Base-by-base conservation (phyloP, 2,797 vertebrate species). In the Moxostoma hubbsi region DNA sequence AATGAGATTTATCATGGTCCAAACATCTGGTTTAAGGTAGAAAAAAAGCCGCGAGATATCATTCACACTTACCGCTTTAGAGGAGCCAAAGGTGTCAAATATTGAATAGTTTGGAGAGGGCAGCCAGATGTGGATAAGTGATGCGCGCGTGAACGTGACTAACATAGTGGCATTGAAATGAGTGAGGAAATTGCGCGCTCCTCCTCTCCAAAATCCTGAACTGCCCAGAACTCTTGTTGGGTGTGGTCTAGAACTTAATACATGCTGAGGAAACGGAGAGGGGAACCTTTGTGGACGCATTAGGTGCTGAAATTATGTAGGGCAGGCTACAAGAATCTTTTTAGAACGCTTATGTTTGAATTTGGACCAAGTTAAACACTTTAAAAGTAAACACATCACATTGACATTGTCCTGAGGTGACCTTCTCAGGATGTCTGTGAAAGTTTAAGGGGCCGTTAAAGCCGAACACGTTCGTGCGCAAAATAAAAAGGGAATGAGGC, bases 241-340 rank as follows among this genome's bases (percentile, higher is more conserved):
- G 93, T 88, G 92, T 91, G 93, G 91, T 86, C 80, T 86, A 74
- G 78, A 83, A 76, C 81, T 86, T 66, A 79, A 87, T 80, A 76
- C 36, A 63, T 6, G 49, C 13, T 6, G 49, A 43, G 58, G 15
- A 12, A 77, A 67, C 74, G 62, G 57, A 61, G 74, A 61, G 83
- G 74, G 63, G 54, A 73, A 80, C 16, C 15, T 59, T 18, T 64
- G 24, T 67, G 45, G 10, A 64, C 18, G 66, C 62, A 67, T 70
- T 75, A 77, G 69, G 78, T 68, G 68, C 66, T 63, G 59, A 87
- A 82, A 73, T 36, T 61, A 66, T 18, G 75, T 61, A 10, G 36
- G 36, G 75, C 54, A 10, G 36, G 36, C 36, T 36, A 36, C 62
- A 67, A 13, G 68, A 59, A 24, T 36, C 63, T 53, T 75, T 63